Evolutionary conservation across 2,113 vertebrate species (phyloP).

Genomic region (Dissostichus mawsoni): DNA sequence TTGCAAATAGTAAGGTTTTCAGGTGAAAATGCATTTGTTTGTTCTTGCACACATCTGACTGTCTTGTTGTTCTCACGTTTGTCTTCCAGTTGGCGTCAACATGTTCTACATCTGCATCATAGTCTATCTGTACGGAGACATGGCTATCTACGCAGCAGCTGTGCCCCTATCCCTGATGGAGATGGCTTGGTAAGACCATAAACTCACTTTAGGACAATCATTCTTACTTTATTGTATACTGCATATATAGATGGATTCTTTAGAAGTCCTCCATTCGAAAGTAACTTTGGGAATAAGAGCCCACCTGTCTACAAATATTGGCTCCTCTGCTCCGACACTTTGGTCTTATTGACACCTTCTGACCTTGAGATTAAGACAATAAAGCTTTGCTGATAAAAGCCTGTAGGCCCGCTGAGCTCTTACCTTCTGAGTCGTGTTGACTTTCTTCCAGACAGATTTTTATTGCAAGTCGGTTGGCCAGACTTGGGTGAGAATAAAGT

Average conservation of each 20-base stretch:
- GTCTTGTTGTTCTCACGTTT: neutral
- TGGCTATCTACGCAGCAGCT: constrained; percentile 97
- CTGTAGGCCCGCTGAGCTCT: constrained; percentile 36
- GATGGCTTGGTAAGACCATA: constrained; percentile 92
- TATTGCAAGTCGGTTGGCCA: constrained; percentile 62
- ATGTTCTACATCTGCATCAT: constrained; percentile 99
- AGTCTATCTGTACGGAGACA: constrained; percentile 96
- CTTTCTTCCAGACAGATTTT: constrained; percentile 69
- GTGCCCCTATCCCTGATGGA: constrained; percentile 97
- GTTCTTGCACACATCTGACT: too few species aligned
- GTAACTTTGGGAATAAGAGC: constrained; percentile 11
- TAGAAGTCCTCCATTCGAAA: neutral
- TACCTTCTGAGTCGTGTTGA: constrained; percentile 2
- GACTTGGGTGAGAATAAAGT: constrained; percentile 39
- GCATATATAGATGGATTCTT: neutral
- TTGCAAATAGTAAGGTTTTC: neutral
- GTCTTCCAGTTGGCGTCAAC: constrained; percentile 93
- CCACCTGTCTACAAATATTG: neutral
- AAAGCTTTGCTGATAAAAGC: constrained; percentile 40
- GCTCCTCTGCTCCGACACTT: neutral
- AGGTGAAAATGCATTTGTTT: too few species aligned
- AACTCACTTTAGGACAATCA: neutral
- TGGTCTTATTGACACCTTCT: constrained; percentile 9
- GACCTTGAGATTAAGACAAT: constrained; percentile 54
- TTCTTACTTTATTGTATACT: neutral